These are phyloP conservation scores for Disparrhopalites patrizii DNA, from an alignment of 2,888 invertebrate species.

Conservation along the genomic window DNA sequence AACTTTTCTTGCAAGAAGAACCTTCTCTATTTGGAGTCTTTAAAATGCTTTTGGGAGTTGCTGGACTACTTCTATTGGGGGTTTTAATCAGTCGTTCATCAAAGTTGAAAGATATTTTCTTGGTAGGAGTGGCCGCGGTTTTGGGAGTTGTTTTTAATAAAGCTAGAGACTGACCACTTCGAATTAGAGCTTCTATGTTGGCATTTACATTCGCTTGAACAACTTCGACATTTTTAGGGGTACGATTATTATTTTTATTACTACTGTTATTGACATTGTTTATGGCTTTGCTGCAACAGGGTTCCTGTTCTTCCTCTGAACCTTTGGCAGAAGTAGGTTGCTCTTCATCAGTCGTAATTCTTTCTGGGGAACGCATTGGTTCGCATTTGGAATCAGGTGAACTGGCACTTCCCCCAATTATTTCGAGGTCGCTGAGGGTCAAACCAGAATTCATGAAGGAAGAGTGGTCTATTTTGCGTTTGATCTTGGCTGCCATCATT, in stretches of 20 bases:
- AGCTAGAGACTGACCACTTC: slow-evolving; percentile 21
- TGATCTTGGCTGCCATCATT: slow-evolving; percentile 42
- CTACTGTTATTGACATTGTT: not conserved
- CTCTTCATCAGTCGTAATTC: not conserved
- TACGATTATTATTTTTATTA: too few relatives aligned
- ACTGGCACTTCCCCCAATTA: slow-evolving; percentile 23
- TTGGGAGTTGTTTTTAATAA: slow-evolving; percentile 10
- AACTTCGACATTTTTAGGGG: slow-evolving; percentile 23
- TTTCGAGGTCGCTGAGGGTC: slow-evolving; percentile 35
- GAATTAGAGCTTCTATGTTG: slow-evolving; percentile 38
- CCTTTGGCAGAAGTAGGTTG: not conserved
- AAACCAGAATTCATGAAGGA: slow-evolving; percentile 31
- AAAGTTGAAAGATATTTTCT: slow-evolving; percentile 44
- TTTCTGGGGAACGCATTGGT: not conserved
- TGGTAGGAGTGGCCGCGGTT: slow-evolving; percentile 37
- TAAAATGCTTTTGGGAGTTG: slow-evolving; percentile 43
- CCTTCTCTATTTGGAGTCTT: slow-evolving; percentile 27
- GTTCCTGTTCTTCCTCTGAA: slow-evolving; percentile 14
- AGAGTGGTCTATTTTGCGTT: slow-evolving; percentile 36
- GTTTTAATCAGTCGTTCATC: slow-evolving; percentile 38
- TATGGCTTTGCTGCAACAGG: slow-evolving; percentile 28
- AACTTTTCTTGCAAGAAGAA: not conserved
- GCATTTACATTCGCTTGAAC: slow-evolving; percentile 33
- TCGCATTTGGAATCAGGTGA: slow-evolving; percentile 20
- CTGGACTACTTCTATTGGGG: slow-evolving; percentile 28